Evolutionary conservation across 2,797 vertebrate genomes (phyloP), one percentile per base, ranked within the genome.

Genomic region (Petrocephalus sullivani): DNA sequence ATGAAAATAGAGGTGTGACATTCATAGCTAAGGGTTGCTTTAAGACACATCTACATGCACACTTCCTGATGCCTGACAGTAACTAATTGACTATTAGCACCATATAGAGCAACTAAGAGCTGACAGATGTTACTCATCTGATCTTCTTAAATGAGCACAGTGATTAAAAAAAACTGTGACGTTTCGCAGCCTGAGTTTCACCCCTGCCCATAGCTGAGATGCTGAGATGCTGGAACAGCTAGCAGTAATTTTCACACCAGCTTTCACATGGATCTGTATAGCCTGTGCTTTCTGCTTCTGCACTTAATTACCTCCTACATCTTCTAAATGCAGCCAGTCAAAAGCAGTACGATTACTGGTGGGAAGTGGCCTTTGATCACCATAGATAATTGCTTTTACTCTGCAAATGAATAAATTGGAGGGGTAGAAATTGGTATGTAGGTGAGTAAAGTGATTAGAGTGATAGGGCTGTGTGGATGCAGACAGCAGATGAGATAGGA

Each of bases 401-500:
- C 49, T 21, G 53, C 56, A 0, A 33, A 57, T 58, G 84, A 86
- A 16, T 37, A 37, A 86, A 33, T 57, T 37, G 53, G 37, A 58
- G 28, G 19, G 56, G 33, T 58, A 21, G 28, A 86, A 57, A 37
- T 7, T 33, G 84, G 49, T 85, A 61, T 85, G 60, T 61, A 71
- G 61, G 57, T 37, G 49, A 64, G 54, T 56, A 57, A 56, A 85
- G 23, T 51, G 82, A 53, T 33, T 53, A 12, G 51, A 56, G 23
- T 85, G 51, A 21, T 10, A n/a, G 53, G 23, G 85, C 51, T 75
- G 60, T 33, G 71, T 87, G 85, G 86, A 83, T 23, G 71, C 60
- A 82, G 88, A 49, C 51, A 19, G n/a, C 14, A 60, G 49, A 86
- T 23, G 37, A 61, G 84, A 81, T 89, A 61, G 60, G 28, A 46